A percentile compares a stretch with the other conserved stretches of the same genome.
Evolutionary conservation across 1,140 invertebrate species (phyloP).

Genomic region (Spodoptera litura): DNA sequence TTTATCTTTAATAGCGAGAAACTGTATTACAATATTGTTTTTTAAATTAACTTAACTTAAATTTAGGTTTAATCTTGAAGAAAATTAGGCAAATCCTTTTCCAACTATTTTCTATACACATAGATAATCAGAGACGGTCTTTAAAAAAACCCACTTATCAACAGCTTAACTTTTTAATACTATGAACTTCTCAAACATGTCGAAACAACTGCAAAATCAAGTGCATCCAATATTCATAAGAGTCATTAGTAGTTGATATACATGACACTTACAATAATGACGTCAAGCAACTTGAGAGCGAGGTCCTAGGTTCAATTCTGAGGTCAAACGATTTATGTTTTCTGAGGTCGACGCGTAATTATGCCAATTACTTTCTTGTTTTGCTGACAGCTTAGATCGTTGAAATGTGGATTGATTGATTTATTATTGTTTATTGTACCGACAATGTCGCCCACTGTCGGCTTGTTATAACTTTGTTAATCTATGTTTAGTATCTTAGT

Average conservation of each 20-base stretch:
- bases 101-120: too few species aligned
- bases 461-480: background rate
- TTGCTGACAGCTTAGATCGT: constrained; percentile 24
- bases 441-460: constrained; percentile 18
- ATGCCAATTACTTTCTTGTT: constrained; percentile 45
- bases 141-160: too few species aligned
- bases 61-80: too few species aligned
- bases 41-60: too few species aligned
- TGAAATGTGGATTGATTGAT: constrained; percentile 31
- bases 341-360: constrained; percentile 41
- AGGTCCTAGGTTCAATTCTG: constrained; percentile 42
- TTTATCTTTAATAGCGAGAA: too few species aligned
- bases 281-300: constrained; percentile 34
- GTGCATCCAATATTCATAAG: constrained; percentile 18
- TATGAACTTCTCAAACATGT: background rate
- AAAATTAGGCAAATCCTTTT: too few species aligned
- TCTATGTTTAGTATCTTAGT: background rate
- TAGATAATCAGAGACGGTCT: too few species aligned
- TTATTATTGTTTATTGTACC: constrained; percentile 26
- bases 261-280: constrained; percentile 25
- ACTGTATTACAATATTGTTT: too few species aligned
- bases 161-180: background rate
- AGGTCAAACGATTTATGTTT: constrained; percentile 44
- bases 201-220: constrained; percentile 3
- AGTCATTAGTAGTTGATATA: background rate